Percentiles rank a stretch among this genome's conserved stretches.
Conservation (phyloP, 2,113 vertebrate species). For the Asarcornis scutulata region DNA sequence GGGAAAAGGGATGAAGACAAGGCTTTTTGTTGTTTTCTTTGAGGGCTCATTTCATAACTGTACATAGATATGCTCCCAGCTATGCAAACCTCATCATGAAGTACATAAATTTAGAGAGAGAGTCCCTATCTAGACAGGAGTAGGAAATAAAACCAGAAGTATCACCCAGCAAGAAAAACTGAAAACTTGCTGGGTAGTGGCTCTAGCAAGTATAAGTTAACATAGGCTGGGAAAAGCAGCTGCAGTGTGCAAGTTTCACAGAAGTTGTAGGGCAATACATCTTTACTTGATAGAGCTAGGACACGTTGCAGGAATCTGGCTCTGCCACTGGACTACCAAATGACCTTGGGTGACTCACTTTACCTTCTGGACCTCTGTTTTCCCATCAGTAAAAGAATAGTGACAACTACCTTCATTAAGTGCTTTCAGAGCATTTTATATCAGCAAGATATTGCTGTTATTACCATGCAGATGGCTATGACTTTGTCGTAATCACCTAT, state of each 20-base stretch:
- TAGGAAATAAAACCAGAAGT: neutral
- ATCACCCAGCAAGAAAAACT: neutral
- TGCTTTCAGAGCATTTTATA: neutral
- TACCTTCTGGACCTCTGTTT: neutral
- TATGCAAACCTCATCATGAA: neutral
- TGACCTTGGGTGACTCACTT: neutral
- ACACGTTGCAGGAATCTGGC: neutral
- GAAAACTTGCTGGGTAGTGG: neutral
- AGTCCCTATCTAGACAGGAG: neutral
- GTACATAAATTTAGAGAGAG: neutral
- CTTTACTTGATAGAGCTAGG: neutral
- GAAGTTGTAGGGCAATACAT: neutral
- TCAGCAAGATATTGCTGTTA: neutral
- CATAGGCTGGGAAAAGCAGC: neutral
- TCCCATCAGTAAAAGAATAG: neutral
- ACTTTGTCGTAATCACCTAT: neutral
- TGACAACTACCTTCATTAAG: neutral
- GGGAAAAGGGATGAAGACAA: neutral
- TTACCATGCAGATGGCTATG: slow-evolving; percentile 14
- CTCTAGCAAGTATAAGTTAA: neutral
- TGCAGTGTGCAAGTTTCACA: neutral
- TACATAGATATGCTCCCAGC: neutral
- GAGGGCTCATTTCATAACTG: neutral
- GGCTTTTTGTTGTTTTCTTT: neutral
- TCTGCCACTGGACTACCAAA: neutral